phyloP scores from a whole-genome alignment of 2,113 vertebrate genomes.

The Furnarius figulus region DNA sequence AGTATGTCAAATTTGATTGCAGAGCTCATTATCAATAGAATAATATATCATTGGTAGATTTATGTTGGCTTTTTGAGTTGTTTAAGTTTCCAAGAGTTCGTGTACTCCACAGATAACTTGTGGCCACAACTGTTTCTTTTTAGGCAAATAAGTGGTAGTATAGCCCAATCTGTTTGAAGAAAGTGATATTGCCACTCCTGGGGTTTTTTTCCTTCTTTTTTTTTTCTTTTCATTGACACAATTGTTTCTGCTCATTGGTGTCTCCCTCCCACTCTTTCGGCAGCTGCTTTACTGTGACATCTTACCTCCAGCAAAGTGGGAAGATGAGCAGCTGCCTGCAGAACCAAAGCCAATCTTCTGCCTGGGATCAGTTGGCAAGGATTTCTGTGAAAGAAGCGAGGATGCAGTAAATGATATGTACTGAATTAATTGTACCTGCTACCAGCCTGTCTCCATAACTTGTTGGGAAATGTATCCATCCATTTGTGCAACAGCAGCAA shows the following conservation, averaged over 20 bases:
- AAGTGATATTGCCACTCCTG: not conserved
- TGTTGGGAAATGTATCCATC: slow-evolving; percentile 24
- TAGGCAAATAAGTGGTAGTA: not conserved
- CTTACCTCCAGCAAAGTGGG: slow-evolving; percentile 64
- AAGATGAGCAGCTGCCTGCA: slow-evolving; percentile 56
- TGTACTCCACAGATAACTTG: not conserved
- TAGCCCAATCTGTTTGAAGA: not conserved
- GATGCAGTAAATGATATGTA: slow-evolving; percentile 40
- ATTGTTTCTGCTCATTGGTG: slow-evolving; percentile 33
- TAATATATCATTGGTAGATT: not conserved
- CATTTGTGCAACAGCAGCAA: slow-evolving; percentile 32
- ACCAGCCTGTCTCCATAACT: slow-evolving; percentile 28
- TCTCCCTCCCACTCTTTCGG: slow-evolving; percentile 46
- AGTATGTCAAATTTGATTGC: slow-evolving; percentile 15
- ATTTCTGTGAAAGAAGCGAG: slow-evolving; percentile 51
- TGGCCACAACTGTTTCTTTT: not conserved
- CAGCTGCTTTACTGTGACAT: slow-evolving; percentile 61
- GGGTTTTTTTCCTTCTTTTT: not conserved
- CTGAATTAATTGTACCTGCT: slow-evolving; percentile 63
- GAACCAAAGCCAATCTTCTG: slow-evolving; percentile 61
- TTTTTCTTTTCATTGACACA: not conserved
- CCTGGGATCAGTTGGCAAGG: slow-evolving; percentile 53
- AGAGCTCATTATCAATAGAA: not conserved
- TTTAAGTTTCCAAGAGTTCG: not conserved
- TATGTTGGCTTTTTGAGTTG: not conserved